Evolutionary conservation across 1,140 invertebrate species (phyloP), one percentile per base, ranked within the genome.

Genomic region (Drosophila ohnishii): DNA sequence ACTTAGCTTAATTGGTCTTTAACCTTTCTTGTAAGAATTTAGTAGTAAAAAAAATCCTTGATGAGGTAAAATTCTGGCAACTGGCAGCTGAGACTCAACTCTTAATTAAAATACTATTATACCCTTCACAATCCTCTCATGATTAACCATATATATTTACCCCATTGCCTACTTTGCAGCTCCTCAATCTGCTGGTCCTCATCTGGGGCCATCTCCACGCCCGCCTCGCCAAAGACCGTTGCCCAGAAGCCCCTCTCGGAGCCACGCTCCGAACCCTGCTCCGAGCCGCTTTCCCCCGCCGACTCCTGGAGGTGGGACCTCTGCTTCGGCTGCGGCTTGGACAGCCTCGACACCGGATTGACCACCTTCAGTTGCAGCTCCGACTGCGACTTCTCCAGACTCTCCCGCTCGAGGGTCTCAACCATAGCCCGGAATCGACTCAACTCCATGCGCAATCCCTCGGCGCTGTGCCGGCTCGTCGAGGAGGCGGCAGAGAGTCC

Each of bases 391-490:
- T 66, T 75, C 25, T 58, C 71, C 3, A 76, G 61, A 16, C 37
- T 76, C 28, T 78, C 77, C 11, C 60, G 73, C 48, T 90, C 89
- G 14, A 90, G 71, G 3, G 85, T 75, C 16, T 90, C 89, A 42
- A 90, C 81, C 61, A 88, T 84, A 53, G 62, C 60, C 40, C 90
- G 78, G 14, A 90, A 90, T 16, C 85, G 80, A 53, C 76, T 87
- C 30, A 90, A 63, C 30, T 90, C 89, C 37, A 81, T 63, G 11
- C 85, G 89, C 56, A 90, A 44, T 13, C 78, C 80, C 62, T 90
- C 85, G 34, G 85, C 72, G 35, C 80, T 90, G 14, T 74, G 58
- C 8, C 75, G 74, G 32, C 75, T 75, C 11, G 45, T 40, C 0
- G 70, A 59, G 10, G 79, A 78, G 35, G 50, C 45, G 39, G 55